Percentiles rank a stretch among this genome's conserved stretches.
phyloP scores from a whole-genome alignment of 1,140 invertebrate species.

The Solenopsis fugax region DNA sequence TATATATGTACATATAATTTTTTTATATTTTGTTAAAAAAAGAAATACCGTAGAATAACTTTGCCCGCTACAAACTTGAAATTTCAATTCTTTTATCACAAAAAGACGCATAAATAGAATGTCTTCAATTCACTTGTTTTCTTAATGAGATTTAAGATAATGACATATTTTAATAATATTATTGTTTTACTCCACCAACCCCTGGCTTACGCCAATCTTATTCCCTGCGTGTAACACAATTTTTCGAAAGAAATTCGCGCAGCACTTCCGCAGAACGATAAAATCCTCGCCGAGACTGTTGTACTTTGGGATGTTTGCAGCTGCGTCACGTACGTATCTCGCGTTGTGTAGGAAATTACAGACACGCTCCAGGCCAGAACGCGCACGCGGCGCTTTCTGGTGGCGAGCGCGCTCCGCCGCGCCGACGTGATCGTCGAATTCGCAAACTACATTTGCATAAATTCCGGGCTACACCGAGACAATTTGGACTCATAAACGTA shows the following conservation, averaged over 20 bases:
- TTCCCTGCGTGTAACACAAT: neutral
- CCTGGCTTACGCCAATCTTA: neutral
- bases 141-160: neutral
- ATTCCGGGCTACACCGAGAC: slow-evolving; percentile 78
- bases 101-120: no score
- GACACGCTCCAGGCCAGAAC: slow-evolving; percentile 38
- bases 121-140: no score
- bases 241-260: neutral
- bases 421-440: slow-evolving; percentile 69
- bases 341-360: slow-evolving; percentile 48
- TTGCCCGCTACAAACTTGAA: no score
- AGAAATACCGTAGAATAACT: no score
- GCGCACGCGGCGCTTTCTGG: slow-evolving; percentile 41
- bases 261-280: neutral
- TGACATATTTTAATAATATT: neutral
- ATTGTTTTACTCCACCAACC: neutral
- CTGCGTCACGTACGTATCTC: slow-evolving; percentile 50
- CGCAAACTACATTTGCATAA: slow-evolving; percentile 79
- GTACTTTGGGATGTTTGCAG: slow-evolving; percentile 17
- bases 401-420: slow-evolving; percentile 19
- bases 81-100: no score
- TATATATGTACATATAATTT: no score
- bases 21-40: no score
- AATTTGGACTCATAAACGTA: slow-evolving; percentile 86
- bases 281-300: neutral